Conservation (phyloP, 2,113 vertebrate species). For the Entosphenus tridentatus region DNA sequence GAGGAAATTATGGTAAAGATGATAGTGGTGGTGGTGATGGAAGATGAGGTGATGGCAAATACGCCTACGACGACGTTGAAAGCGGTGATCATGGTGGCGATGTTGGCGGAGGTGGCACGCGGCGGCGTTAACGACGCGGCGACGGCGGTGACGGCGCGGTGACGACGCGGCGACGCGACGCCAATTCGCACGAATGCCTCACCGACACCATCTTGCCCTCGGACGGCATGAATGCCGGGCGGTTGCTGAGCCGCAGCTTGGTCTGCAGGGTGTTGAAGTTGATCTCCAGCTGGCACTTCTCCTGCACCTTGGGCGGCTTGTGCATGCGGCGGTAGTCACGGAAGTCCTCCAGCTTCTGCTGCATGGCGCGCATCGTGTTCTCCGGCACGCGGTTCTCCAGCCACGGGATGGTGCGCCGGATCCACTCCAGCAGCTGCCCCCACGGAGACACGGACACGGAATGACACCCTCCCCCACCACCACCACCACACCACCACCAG, state of each 20-base stretch:
- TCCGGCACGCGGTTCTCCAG: conserved; percentile 73
- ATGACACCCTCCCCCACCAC: no score
- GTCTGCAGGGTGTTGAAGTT: conserved; percentile 98
- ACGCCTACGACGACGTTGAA: no score
- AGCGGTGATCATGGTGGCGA: no score
- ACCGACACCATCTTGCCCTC: conserved; percentile 99
- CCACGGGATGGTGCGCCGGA: conserved; percentile 85
- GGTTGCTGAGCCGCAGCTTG: conserved; percentile 81
- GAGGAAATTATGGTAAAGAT: no score
- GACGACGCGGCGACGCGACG: no score
- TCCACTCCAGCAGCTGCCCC: conserved; percentile 64
- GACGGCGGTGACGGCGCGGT: no score
- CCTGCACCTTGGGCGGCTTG: conserved; percentile 89
- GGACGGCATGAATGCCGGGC: conserved; percentile 91
- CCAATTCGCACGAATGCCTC: conserved; percentile 14
- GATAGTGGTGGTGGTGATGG: no score
- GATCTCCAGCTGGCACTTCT: conserved; percentile 96
- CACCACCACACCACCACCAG: no score
- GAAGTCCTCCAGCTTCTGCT: conserved; percentile 87
- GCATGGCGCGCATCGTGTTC: conserved; percentile 83
- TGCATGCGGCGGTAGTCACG: conserved; percentile 83
- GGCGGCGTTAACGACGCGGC: no score
- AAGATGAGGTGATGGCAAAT: no score
- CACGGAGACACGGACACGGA: no score
- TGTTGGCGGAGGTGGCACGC: no score